Conservation (phyloP, 2,888 invertebrate species). For the Pyrgus malvae region DNA sequence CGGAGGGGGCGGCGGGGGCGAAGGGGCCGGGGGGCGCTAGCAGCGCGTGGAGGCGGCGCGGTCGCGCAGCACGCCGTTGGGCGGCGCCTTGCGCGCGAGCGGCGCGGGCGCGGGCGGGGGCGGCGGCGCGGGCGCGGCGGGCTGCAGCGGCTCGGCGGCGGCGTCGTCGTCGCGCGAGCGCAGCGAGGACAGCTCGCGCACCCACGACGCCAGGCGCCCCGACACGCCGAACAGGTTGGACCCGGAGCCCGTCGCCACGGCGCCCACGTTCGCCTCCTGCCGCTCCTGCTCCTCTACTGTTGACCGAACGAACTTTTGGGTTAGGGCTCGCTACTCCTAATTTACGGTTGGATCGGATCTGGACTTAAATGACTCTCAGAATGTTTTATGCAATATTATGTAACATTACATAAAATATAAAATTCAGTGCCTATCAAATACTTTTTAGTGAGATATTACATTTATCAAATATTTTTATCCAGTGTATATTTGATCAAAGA, state of each 20-base stretch:
- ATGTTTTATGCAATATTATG: too few relatives aligned
- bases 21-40: conserved; percentile 37
- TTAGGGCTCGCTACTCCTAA: too few relatives aligned
- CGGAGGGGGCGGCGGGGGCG: conserved; percentile 28
- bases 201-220: conserved; percentile 75
- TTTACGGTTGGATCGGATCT: too few relatives aligned
- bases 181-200: conserved; percentile 73
- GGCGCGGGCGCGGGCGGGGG: conserved; percentile 28
- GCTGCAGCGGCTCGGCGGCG: conserved; percentile 60
- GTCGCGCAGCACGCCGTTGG: conserved; percentile 54
- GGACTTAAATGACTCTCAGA: too few relatives aligned
- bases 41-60: conserved; percentile 39
- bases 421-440: too few relatives aligned
- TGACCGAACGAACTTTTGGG: too few relatives aligned
- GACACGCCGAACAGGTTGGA: conserved; percentile 78
- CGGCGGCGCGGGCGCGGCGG: conserved; percentile 34
- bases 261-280: conserved; percentile 72
- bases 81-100: conserved; percentile 37
- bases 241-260: conserved; percentile 72
- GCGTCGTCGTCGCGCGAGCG: conserved; percentile 64
- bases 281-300: conserved; percentile 69
- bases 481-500: too few relatives aligned
- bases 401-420: too few relatives aligned
- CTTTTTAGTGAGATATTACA: too few relatives aligned
- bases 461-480: too few relatives aligned